Evolutionary conservation across 92 coral and sea anemone species (phyloP).

Genomic region (Blastomussa wellsi): DNA sequence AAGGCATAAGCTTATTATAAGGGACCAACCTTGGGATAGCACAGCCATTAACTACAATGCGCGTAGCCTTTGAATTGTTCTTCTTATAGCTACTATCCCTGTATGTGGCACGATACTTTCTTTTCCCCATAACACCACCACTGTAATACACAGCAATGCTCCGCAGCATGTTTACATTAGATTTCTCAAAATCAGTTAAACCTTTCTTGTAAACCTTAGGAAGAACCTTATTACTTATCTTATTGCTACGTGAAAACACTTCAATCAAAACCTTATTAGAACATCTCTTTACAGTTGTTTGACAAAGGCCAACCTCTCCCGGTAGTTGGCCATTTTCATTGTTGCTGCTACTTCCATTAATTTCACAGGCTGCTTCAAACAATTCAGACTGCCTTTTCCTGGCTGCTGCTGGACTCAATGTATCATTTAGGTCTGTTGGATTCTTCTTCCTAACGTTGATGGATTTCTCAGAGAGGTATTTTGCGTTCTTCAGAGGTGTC

Average conservation of each 20-base stretch:
- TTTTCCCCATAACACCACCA: constrained; percentile 70
- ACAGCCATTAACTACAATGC: constrained; percentile 40
- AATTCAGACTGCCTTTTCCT: constrained; percentile 40
- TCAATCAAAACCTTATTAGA: constrained; percentile 29
- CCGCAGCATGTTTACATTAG: constrained; percentile 57
- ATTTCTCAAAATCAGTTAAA: constrained; percentile 40
- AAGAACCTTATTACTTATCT: constrained; percentile 29
- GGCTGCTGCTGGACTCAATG: neutral
- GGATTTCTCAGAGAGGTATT: constrained; percentile 29
- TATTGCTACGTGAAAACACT: constrained; percentile 30
- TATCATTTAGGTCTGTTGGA: constrained; percentile 20
- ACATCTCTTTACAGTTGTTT: constrained; percentile 26
- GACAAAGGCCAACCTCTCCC: constrained; percentile 27
- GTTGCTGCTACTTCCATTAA: constrained; percentile 41
- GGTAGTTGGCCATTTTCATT: constrained; percentile 14
- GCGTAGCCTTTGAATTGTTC: constrained; percentile 33
- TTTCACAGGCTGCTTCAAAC: constrained; percentile 45
- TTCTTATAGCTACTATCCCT: constrained; percentile 43
- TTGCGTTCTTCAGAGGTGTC: constrained; percentile 11
- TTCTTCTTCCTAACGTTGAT: constrained; percentile 14
- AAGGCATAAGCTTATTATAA: constrained; percentile 55
- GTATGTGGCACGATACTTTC: constrained; percentile 48
- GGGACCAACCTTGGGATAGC: constrained; percentile 59
- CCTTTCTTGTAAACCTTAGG: constrained; percentile 26
- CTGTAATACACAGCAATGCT: constrained; percentile 62